Evolutionary conservation across 2,797 vertebrate species (phyloP).

Genomic region (Sebastes trivittatus): DNA sequence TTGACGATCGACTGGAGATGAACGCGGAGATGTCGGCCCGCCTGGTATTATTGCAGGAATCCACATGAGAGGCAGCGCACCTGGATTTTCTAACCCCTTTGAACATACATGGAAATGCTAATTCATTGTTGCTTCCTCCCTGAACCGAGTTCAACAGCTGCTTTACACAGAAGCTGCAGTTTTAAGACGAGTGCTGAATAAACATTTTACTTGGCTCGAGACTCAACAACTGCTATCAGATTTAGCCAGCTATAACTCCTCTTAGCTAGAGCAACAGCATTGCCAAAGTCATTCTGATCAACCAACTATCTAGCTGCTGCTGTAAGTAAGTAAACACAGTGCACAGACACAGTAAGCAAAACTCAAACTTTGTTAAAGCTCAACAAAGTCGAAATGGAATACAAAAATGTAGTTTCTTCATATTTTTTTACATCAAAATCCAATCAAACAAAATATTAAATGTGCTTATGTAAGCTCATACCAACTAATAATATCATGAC

Average conservation of each 20-base stretch:
- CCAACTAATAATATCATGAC: no score
- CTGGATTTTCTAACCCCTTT: neutral
- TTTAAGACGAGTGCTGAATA: neutral
- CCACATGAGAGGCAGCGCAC: neutral
- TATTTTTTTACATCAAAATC: no score
- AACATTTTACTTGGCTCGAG: neutral
- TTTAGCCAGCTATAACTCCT: neutral
- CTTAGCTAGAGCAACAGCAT: neutral
- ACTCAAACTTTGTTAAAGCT: neutral
- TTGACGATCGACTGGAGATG: constrained; percentile 1
- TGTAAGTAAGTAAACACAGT: neutral
- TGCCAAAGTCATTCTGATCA: neutral
- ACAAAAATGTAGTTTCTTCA: no score
- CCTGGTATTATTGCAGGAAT: neutral
- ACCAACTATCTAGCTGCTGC: neutral
- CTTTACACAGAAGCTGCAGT: neutral
- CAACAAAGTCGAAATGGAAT: no score
- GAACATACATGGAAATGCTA: neutral
- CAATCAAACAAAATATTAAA: no score
- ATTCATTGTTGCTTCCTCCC: neutral
- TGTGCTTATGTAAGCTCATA: no score
- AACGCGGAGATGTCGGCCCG: neutral
- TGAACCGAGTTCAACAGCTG: neutral
- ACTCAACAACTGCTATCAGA: neutral
- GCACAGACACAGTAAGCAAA: neutral